Base-by-base conservation (phyloP, 2,113 vertebrate genomes). In the Brachypodius melanocephalos region DNA sequence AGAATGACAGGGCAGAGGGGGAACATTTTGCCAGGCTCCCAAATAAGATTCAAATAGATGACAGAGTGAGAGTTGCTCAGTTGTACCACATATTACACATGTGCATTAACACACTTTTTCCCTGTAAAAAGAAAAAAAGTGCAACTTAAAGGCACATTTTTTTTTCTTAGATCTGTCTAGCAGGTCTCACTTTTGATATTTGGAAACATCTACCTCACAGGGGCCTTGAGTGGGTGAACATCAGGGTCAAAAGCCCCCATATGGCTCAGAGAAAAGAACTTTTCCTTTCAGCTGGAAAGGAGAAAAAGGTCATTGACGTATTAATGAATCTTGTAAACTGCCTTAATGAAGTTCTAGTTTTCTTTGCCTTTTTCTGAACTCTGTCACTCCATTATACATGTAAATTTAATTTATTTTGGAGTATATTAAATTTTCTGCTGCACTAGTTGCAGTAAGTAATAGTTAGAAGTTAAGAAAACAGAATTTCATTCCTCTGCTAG, bases 391-490 rank as follows among this genome's bases (percentile, higher is more conserved):
- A 92, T 89, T 95, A 85, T 82, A 76, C 58, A 95, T 84, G 84
- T 85, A 97, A 91, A 96, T 95, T 89, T 90, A 95, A 96, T 96
- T 97, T 95, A 94, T 93, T 96, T 96, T 86, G 81, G 74, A 93
- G 92, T 93, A 90, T 85, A 95, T 97, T 94, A 95, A 86, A 94
- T 96, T 97, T 94, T 95, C 90, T 90, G 93, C 95, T 92, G 62
- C 69, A 65, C 89, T 48, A 71, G 25, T 31, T 94, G 73, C 77
- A 94, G 91, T 95, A 95, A 97, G 95, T 97, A 95, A 94, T 85
- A 94, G 78, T 90, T 85, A 79, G 96, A 95, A 97, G 92, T 78
- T 88, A 95, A 90, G 76, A 96, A 97, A 95, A 93, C 84, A 96
- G 77, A 97, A 94, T 95, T 85, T 89, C 89, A 93, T 93, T 93